A percentile compares a stretch with the other conserved stretches of the same genome.
Conservation (phyloP, 2,888 invertebrate species). For the Esperia sulphurella region DNA sequence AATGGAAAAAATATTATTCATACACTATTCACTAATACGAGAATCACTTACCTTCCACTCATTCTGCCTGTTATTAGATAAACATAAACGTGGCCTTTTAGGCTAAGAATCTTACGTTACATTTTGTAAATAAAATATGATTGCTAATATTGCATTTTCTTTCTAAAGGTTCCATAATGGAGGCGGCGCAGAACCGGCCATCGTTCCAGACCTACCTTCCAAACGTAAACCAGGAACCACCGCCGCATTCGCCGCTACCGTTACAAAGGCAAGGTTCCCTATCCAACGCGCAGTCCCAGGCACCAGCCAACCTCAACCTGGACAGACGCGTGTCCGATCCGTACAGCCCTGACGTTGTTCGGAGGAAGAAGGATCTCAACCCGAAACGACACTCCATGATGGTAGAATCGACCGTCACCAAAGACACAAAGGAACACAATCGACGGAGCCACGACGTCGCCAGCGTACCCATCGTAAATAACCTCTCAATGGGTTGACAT, state of each 20-base stretch:
- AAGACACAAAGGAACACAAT: conserved; percentile 60
- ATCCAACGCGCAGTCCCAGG: conserved; percentile 31
- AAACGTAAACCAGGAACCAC: conserved; percentile 21
- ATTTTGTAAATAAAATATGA: not conserved
- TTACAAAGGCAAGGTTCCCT: conserved; percentile 53
- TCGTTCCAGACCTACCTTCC: conserved; percentile 75
- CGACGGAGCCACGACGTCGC: conserved; percentile 63
- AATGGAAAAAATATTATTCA: too few species aligned
- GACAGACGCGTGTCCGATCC: conserved; percentile 67
- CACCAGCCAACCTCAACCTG: conserved; percentile 31
- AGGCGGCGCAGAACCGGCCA: conserved; percentile 82
- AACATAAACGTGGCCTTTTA: too few species aligned
- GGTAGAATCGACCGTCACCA: conserved; percentile 57
- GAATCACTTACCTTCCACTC: too few species aligned
- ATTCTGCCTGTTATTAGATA: too few species aligned
- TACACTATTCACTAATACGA: too few species aligned
- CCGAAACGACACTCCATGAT: conserved; percentile 67
- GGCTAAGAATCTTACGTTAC: too few species aligned
- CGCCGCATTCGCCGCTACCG: conserved; percentile 22
- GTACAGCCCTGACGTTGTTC: conserved; percentile 58
- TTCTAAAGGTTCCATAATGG: conserved; percentile 81
- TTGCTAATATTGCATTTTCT: not conserved
- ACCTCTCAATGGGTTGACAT: conserved; percentile 70
- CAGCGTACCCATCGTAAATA: conserved; percentile 43
- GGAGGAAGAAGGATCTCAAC: conserved; percentile 63